Evolutionary conservation across 1,140 invertebrate species (phyloP), one percentile per base, ranked within the genome.

Genomic region (Drosophila albomicans): DNA sequence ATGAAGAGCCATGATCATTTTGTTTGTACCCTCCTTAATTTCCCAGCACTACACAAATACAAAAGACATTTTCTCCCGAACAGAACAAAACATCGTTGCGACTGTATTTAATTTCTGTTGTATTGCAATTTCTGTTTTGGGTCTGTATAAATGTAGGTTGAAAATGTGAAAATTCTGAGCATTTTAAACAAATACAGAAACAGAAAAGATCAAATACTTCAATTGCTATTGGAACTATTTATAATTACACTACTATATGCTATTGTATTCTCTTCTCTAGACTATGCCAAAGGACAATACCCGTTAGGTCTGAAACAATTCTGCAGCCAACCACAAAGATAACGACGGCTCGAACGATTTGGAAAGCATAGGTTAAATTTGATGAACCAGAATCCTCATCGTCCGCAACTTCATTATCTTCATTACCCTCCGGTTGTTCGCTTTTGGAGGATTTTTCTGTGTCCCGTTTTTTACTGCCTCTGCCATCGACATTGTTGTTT

Each of bases 321-420:
- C 1, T 13, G n/a, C 59, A 63, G n/a, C 75, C 75, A 20, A 74
- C 5, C 4, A 25, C 2, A 15, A 78, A 74, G 6, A 75, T 1
- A 1, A 65, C 3, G 15, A 74, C 5, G 6, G 59, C 38, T 1
- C 75, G 64, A 5, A 41, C 5, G 3, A 78, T 32, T 15, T 46
- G 20, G 4, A 62, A 56, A n/a, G 8, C 16, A 13, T 56, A 74
- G 25, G 30, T 8, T 4, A 16, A 0, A 15, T 28, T 25, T 35
- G 11, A 43, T 32, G 10, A 48, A 7, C 0, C 25, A 10, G 48
- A 0, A 5, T 11, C 38, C 6, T 54, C 32, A 8, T 51, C 15
- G 1, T 65, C 35, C 20, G 30, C 16, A n/a, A 43, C 13, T 10
- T 52, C 38, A 8, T 32, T 38, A 10, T 10, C 3, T 10, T 38